phyloP scores from a whole-genome alignment of 2,797 vertebrate species.

The Lacerta viridis region DNA sequence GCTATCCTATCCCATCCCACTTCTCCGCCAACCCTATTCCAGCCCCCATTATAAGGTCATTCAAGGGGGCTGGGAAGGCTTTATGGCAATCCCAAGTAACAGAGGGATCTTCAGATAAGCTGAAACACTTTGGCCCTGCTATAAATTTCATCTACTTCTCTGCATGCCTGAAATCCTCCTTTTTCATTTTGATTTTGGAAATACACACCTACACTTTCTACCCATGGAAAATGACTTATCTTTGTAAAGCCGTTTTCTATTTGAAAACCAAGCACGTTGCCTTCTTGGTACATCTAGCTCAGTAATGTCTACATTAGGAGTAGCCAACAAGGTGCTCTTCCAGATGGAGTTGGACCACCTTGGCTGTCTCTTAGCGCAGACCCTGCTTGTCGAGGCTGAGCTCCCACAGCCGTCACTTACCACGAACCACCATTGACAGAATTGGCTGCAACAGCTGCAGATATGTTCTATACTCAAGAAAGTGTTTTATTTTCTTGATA shows the following conservation, averaged over 20 bases:
- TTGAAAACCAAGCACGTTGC: not conserved
- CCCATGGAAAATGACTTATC: conserved; percentile 29
- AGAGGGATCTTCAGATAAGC: not conserved
- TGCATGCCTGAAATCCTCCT: not conserved
- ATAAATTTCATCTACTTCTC: not conserved
- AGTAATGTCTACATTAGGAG: not conserved
- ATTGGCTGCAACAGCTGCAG: too few relatives aligned
- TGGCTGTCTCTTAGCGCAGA: too few relatives aligned
- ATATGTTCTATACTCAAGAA: too few relatives aligned
- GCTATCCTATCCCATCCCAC: too few relatives aligned
- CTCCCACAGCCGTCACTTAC: too few relatives aligned
- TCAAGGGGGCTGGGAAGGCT: not conserved
- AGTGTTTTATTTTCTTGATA: too few relatives aligned
- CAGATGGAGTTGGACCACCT: too few relatives aligned
- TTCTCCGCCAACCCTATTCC: not conserved
- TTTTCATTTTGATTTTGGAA: not conserved
- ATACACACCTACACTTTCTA: not conserved
- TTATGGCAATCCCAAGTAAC: not conserved
- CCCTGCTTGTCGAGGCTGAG: too few relatives aligned
- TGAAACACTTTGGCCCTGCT: not conserved
- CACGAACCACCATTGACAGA: too few relatives aligned
- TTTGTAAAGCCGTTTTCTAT: conserved; percentile 12
- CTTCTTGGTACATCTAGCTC: not conserved
- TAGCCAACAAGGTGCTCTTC: too few relatives aligned
- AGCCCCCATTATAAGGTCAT: too few relatives aligned